Base-by-base conservation (phyloP, 1,140 invertebrate genomes). In the Scaptomyza hsui region DNA sequence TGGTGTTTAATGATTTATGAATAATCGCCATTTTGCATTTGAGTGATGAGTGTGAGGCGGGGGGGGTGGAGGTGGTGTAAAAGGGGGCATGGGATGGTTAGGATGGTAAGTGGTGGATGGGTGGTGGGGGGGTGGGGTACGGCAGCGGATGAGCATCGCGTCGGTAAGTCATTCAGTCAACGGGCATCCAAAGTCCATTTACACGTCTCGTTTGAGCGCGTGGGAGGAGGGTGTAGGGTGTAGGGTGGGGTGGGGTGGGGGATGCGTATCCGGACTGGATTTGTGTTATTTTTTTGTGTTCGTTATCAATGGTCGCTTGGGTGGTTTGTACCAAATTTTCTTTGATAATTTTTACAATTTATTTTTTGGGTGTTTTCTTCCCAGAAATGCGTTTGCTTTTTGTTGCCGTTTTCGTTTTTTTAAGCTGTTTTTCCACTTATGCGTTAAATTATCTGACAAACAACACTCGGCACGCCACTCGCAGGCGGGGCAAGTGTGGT, bases 1-100 rank as follows among this genome's bases (percentile, higher is more conserved):
- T 90, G 89, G 89, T 90, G 89, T 90, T 90, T 90, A 90, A 90
- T 90, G 89, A 90, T 90, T 90, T 90, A 90, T 90, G 89, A 90
- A 90, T 90, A 90, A 90, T 90, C 89, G 89, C 89, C 89, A 90
- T 90, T 90, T 90, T 89, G 81, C 83, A 86, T 89, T 74, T 89
- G 71, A 78, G 67, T 78, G 78, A 78, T 78, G 72, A 72, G 61
- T 18, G 42, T 16, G 16, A 37, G 41, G 44, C 44, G 53, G 18
- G 15, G n/a, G n/a, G n/a, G n/a, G n/a, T n/a, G 6, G 24, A 24
- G 24, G 24, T 24, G 24, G 24, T 24, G 24, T 4, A 10, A 29
- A 24, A 21, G 18, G 45, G 10, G 13, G 26, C 26, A 7, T 29
- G 7, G 26, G 26, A 29, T 7, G 26, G 6, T 7, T 29, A 9